A percentile compares a stretch with the other conserved stretches of the same genome.
These are phyloP conservation scores for Drosophila sp. DNA, from an alignment of 1,140 invertebrate species.

Conservation along the genomic window DNA sequence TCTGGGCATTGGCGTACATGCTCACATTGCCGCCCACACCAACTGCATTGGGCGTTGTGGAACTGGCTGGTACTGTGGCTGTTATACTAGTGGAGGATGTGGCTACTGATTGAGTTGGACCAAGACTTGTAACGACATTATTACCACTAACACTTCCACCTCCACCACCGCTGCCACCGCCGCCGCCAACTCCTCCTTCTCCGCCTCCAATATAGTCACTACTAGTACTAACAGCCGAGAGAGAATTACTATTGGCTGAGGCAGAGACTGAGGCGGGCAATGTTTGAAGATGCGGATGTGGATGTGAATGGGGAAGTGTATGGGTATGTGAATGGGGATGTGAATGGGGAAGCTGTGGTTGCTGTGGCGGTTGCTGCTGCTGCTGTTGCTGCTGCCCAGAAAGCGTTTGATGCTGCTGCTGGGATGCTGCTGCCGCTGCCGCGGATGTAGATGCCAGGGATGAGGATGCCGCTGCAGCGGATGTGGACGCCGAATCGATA, in stretches of 20 bases:
- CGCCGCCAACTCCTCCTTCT: conserved; percentile 29
- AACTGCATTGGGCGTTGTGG: conserved; percentile 53
- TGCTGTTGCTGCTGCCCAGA: conserved; percentile 50
- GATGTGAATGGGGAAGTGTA: not conserved
- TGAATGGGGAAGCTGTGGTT: conserved; percentile 5
- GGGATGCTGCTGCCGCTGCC: conserved; percentile 47
- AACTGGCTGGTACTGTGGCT: conserved; percentile 56
- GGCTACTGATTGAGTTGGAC: conserved; percentile 52
- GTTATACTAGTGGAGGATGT: conserved; percentile 64
- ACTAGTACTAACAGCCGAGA: conserved; percentile 64
- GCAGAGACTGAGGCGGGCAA: conserved; percentile 1
- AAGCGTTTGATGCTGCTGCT: conserved; percentile 33
- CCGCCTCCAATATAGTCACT: conserved; percentile 62
- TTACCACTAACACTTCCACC: not conserved
- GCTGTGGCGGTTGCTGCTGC: conserved; percentile 19
- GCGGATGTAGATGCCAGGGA: conserved; percentile 32
- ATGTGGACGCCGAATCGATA: conserved; percentile 65
- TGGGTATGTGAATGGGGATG: conserved; percentile 14
- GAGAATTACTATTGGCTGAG: conserved; percentile 8
- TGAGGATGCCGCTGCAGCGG: conserved; percentile 57
- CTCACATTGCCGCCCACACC: conserved; percentile 47
- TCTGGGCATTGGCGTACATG: conserved; percentile 71
- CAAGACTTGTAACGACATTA: conserved; percentile 15
- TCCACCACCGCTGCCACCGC: not conserved
- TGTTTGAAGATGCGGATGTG: conserved; percentile 7